These are phyloP conservation scores for Punctoribates punctum DNA, from an alignment of 2,888 invertebrate species.

Conservation along the genomic window DNA sequence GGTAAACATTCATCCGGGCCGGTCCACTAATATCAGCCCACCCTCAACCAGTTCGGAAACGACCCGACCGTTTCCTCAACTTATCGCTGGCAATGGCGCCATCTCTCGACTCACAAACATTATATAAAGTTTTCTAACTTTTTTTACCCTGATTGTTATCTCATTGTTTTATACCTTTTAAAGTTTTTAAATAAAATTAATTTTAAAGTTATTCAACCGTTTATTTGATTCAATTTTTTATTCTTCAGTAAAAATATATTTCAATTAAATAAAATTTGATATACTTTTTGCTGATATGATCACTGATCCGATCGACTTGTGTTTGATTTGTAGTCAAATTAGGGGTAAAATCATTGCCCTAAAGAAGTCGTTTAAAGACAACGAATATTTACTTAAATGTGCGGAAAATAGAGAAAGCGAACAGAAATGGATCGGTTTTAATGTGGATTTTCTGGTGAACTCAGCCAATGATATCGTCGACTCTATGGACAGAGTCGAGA, in stretches of 20 bases:
- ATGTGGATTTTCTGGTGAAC: not conserved
- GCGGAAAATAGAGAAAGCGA: conserved; percentile 10
- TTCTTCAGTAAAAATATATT: too few relatives aligned
- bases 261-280: too few relatives aligned
- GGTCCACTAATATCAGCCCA: not conserved
- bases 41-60: too few relatives aligned
- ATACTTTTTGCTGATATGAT: not conserved
- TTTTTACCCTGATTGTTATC: too few relatives aligned
- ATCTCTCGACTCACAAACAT: too few relatives aligned
- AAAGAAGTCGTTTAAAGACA: conserved; percentile 5
- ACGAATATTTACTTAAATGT: conserved; percentile 17
- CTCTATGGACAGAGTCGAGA: not conserved
- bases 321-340: conserved; percentile 7
- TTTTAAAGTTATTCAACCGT: too few relatives aligned
- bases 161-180: too few relatives aligned
- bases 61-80: too few relatives aligned
- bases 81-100: too few relatives aligned
- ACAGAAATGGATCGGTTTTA: conserved; percentile 22
- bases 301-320: not conserved
- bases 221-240: too few relatives aligned
- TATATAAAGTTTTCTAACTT: too few relatives aligned
- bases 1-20: conserved; percentile 43
- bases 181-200: too few relatives aligned
- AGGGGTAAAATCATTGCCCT: not conserved
- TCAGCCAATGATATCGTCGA: conserved; percentile 20